Percentiles rank a stretch among this genome's conserved stretches.
Conservation (phyloP, 1,140 invertebrate genomes). For the Mactra quadrangularis region DNA sequence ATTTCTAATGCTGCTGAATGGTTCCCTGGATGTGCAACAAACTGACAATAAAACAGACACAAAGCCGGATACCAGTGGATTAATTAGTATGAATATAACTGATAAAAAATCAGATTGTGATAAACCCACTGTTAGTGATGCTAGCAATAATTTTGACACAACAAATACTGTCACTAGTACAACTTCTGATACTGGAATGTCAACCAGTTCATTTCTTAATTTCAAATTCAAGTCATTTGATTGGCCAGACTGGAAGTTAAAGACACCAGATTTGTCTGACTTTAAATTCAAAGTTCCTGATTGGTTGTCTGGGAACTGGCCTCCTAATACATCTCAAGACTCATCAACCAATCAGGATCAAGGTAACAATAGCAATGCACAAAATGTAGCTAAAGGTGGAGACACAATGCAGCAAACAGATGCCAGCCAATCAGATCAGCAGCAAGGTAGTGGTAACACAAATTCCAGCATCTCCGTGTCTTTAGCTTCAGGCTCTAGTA, state of each 20-base stretch:
- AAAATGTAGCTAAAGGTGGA: too few species aligned
- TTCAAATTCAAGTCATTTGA: too few species aligned
- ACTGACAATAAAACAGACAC: not conserved
- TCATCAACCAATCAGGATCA: constrained; percentile 22
- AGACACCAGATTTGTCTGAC: too few species aligned
- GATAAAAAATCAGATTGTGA: not conserved
- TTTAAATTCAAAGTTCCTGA: not conserved
- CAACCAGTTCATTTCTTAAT: too few species aligned
- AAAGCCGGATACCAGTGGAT: too few species aligned
- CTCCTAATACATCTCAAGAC: not conserved
- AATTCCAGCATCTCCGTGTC: too few species aligned
- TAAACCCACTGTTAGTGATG: constrained; percentile 8
- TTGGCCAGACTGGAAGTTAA: too few species aligned
- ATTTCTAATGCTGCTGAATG: constrained; percentile 21
- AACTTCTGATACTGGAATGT: not conserved
- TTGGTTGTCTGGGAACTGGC: constrained; percentile 21
- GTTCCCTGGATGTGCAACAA: not conserved
- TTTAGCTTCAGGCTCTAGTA: too few species aligned
- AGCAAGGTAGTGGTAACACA: too few species aligned
- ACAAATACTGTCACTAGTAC: not conserved
- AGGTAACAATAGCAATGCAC: constrained; percentile 19
- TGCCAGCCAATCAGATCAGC: too few species aligned
- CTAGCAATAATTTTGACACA: not conserved
- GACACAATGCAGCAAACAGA: too few species aligned
- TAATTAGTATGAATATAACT: too few species aligned